Evolutionary conservation across 2,797 vertebrate species (phyloP).

Genomic region (Sebastiscus albofasciatus): DNA sequence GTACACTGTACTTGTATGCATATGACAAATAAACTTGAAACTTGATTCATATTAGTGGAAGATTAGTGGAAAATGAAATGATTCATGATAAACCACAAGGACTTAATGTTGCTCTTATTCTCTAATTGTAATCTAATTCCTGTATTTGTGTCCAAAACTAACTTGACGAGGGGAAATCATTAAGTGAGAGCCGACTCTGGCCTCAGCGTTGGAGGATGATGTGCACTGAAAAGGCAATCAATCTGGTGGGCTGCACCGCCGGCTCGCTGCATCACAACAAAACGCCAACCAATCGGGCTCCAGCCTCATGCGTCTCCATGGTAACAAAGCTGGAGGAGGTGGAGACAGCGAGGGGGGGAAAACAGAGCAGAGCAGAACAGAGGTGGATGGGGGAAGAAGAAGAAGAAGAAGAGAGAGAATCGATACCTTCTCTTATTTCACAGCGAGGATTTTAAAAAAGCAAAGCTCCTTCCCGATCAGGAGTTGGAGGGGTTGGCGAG

Average conservation of each 20-base stretch:
- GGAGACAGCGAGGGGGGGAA: slow-evolving; percentile 54
- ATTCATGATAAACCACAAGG: not conserved
- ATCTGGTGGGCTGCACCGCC: slow-evolving; percentile 75
- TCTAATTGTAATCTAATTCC: not conserved
- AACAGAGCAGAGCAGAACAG: slow-evolving; percentile 32
- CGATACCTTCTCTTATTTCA: slow-evolving; percentile 58
- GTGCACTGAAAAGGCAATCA: slow-evolving; percentile 51
- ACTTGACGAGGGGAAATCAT: not conserved
- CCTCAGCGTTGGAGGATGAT: slow-evolving; percentile 3
- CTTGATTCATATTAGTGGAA: not conserved
- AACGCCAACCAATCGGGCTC: slow-evolving; percentile 72
- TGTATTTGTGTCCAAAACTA: not conserved
- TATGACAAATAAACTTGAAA: too few species aligned
- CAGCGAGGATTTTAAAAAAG: slow-evolving; percentile 40
- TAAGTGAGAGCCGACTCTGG: not conserved
- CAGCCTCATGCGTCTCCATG: slow-evolving; percentile 90
- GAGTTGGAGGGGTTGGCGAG: not conserved
- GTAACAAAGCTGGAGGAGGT: slow-evolving; percentile 86
- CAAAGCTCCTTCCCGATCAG: slow-evolving; percentile 16
- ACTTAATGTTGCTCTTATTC: too few species aligned
- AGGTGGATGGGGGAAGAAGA: slow-evolving; percentile 35
- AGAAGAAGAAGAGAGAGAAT: slow-evolving; percentile 31
- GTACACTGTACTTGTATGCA: too few species aligned
- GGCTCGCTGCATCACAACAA: slow-evolving; percentile 79
- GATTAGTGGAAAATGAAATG: not conserved